phyloP scores from a whole-genome alignment of 2,888 invertebrate genomes.

The Archaeoteleia sp. region DNA sequence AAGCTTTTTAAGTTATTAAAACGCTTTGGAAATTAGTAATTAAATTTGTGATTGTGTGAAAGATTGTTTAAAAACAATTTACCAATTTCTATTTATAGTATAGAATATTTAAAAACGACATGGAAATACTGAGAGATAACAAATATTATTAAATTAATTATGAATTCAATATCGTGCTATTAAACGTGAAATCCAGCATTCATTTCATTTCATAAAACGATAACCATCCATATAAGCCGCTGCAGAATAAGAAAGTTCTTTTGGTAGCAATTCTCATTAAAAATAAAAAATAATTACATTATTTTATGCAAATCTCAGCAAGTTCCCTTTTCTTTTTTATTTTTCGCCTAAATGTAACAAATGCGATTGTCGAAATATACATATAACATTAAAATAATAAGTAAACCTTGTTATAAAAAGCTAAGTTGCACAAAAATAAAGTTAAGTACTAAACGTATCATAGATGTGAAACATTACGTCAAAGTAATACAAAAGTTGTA shows the following conservation, averaged over 20 bases:
- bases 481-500: constrained; percentile 17
- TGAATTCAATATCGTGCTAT: constrained; percentile 18
- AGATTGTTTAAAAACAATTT: no score
- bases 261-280: constrained; percentile 22
- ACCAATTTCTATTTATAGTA: constrained; percentile 5
- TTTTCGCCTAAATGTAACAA: constrained; percentile 9
- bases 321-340: constrained; percentile 12
- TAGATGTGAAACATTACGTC: constrained; percentile 1
- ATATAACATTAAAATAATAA: constrained; percentile 17
- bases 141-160: constrained; percentile 18
- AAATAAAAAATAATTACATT: constrained; percentile 15
- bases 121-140: constrained; percentile 9
- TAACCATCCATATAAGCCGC: constrained; percentile 10
- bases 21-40: no score
- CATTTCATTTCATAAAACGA: constrained; percentile 13
- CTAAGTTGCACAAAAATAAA: constrained; percentile 13
- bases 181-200: constrained; percentile 17
- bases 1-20: no score
- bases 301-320: constrained; percentile 18
- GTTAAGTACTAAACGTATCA: constrained; percentile 15
- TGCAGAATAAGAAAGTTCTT: constrained; percentile 5
- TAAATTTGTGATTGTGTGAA: no score
- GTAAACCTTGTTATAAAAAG: constrained; percentile 27
- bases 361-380: constrained; percentile 21
- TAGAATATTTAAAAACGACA: constrained; percentile 3